Evolutionary conservation across 2,888 invertebrate species (phyloP), one percentile per base, ranked within the genome.

Genomic region (Orthonychiurus folsomi): DNA sequence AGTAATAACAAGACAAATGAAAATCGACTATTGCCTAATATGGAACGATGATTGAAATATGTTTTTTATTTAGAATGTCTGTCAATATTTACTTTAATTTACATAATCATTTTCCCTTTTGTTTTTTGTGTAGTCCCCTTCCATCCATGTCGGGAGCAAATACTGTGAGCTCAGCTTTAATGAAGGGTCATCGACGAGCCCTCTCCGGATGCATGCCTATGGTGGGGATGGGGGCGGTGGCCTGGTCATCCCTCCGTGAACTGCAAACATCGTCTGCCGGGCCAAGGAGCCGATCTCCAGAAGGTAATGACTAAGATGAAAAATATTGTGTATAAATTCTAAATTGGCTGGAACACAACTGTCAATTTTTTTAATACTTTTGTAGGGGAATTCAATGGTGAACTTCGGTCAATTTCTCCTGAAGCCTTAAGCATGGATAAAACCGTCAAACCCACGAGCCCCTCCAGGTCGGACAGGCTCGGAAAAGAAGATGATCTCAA

Each of bases 191-290:
- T 28, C 60, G 70, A 50, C 50, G 70, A 60, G 67, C 68, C 47
- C 59, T 70, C 27, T 68, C 70, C n/a, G 71, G 73, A 54, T 71
- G 71, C 61, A 62, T 73, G 52, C 73, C 73, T 5, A 71, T 70
- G 66, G 69, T 69, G 2, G 72, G 70, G 1, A 69, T 73, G 70
- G 73, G 73, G 2, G 70, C 69, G 12, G 69, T 73, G 47, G 73
- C 73, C 2, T 73, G 73, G 73, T 71, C 73, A 5, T 70, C 70
- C 20, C 65, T 73, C 9, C 55, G 73, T 24, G 73, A 73, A 25
- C 59, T 73, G n/a, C 63, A 64, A 37, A 50, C 62, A 23, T n/a
- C 47, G 18, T 55, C 59, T 27, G 63, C 66, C 25, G 64, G 65
- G 5, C 60, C 69, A 9, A 66, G 71, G 26, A 70, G 69, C 56